These are phyloP conservation scores for Pseudanteris insignis DNA, from an alignment of 2,888 invertebrate species.

Conservation along the genomic window DNA sequence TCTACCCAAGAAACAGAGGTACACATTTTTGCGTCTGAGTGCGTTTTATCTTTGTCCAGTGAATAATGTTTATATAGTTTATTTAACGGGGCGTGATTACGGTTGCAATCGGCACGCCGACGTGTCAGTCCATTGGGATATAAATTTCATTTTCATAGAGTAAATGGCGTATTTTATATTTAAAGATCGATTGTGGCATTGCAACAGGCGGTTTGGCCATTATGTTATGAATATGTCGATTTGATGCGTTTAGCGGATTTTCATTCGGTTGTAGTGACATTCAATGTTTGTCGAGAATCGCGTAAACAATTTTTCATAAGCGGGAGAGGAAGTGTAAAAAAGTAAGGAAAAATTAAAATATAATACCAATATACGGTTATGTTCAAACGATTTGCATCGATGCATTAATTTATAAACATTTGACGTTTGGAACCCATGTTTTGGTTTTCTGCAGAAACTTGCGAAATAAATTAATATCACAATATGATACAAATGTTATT, in stretches of 20 bases:
- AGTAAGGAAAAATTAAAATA: conserved; percentile 6
- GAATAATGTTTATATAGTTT: conserved; percentile 26
- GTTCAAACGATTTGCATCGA: conserved; percentile 34
- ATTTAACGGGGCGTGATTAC: conserved; percentile 27
- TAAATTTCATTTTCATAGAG: conserved; percentile 36
- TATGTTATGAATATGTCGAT: conserved; percentile 37
- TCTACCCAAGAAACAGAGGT: too few species aligned
- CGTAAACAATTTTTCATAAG: conserved; percentile 40
- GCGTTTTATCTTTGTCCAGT: conserved; percentile 20
- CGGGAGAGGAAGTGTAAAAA: conserved; percentile 37
- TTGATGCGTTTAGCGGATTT: conserved; percentile 39
- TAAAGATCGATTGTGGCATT: conserved; percentile 41
- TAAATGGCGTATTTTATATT: conserved; percentile 44
- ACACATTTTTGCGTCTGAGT: too few species aligned
- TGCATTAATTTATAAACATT: conserved; percentile 39
- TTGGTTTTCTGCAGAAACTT: conserved; percentile 37
- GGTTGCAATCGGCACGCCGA: conserved; percentile 33
- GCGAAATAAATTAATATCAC: conserved; percentile 42
- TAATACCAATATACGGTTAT: conserved; percentile 35
- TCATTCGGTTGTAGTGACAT: conserved; percentile 40
- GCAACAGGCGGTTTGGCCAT: conserved; percentile 38
- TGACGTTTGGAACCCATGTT: conserved; percentile 40
- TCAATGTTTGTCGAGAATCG: conserved; percentile 38
- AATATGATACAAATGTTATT: too few species aligned
- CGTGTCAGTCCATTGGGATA: conserved; percentile 36